Percentiles rank a stretch among this genome's conserved stretches.
Conservation (phyloP, 2,888 invertebrate genomes). For the Tuberolachnus salignus region DNA sequence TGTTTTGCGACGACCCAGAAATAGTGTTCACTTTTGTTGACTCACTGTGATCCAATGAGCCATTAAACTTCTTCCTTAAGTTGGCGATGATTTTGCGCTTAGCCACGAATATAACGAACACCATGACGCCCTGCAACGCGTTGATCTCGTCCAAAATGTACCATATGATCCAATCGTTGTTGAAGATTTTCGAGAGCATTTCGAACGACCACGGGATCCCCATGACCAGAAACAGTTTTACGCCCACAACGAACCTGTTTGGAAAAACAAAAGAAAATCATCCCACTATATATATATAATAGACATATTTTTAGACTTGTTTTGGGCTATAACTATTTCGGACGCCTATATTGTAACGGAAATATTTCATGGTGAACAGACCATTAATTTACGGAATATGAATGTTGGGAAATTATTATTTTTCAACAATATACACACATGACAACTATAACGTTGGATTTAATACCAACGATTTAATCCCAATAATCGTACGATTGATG, state of each 20-base stretch:
- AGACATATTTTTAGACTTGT: too few relatives aligned
- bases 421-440: too few relatives aligned
- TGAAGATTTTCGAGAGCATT: conserved; percentile 37
- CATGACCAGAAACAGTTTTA: conserved; percentile 57
- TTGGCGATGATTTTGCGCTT: conserved; percentile 54
- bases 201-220: conserved; percentile 57
- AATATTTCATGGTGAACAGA: too few relatives aligned
- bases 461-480: too few relatives aligned
- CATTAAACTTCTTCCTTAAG: conserved; percentile 1
- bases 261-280: too few relatives aligned
- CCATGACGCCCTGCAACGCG: conserved; percentile 54
- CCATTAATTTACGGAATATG: too few relatives aligned
- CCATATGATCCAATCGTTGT: conserved; percentile 49
- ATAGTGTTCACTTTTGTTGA: conserved; percentile 42
- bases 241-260: conserved; percentile 56
- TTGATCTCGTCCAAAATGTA: conserved; percentile 56
- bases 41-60: conserved; percentile 29
- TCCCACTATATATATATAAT: too few relatives aligned
- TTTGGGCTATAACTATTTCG: too few relatives aligned
- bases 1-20: conserved; percentile 18
- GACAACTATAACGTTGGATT: too few relatives aligned
- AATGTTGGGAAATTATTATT: too few relatives aligned
- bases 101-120: conserved; percentile 56
- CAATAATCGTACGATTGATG: too few relatives aligned
- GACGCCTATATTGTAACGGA: too few relatives aligned